These are phyloP conservation scores for Drosophila suzukii DNA, from an alignment of 1,140 invertebrate genomes.

Conservation along the genomic window DNA sequence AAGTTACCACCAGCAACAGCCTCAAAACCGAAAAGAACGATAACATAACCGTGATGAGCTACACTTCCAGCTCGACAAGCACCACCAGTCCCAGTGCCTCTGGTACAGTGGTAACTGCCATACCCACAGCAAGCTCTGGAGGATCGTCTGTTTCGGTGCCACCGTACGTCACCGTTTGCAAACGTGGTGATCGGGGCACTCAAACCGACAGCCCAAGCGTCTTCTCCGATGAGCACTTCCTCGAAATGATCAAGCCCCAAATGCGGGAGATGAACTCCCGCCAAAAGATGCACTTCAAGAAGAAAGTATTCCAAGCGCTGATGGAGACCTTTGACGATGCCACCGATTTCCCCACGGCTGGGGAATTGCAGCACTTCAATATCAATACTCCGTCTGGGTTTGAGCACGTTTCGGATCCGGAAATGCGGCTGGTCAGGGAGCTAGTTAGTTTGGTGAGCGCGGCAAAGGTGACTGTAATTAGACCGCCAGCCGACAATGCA, in stretches of 20 bases:
- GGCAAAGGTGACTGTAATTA: constrained; percentile 31
- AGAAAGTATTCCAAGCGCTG: constrained; percentile 59
- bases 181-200: constrained; percentile 28
- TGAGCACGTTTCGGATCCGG: constrained; percentile 47
- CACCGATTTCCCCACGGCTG: constrained; percentile 61
- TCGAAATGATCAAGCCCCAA: constrained; percentile 59
- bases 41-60: constrained; percentile 4
- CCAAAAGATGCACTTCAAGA: constrained; percentile 70
- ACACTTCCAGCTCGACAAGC: constrained; percentile 1
- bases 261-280: constrained; percentile 70
- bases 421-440: constrained; percentile 57
- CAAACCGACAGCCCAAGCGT: constrained; percentile 40
- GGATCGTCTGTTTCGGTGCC: background rate
- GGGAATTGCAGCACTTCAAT: constrained; percentile 68
- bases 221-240: constrained; percentile 64
- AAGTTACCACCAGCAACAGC: background rate
- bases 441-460: constrained; percentile 58
- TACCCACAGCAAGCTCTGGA: background rate
- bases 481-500: background rate
- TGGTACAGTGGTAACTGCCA: background rate
- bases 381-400: constrained; percentile 67
- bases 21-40: constrained; percentile 6
- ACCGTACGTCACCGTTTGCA: background rate
- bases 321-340: constrained; percentile 78
- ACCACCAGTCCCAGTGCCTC: background rate